phyloP scores from a whole-genome alignment of 2,888 invertebrate species.

The Acheta domesticus region DNA sequence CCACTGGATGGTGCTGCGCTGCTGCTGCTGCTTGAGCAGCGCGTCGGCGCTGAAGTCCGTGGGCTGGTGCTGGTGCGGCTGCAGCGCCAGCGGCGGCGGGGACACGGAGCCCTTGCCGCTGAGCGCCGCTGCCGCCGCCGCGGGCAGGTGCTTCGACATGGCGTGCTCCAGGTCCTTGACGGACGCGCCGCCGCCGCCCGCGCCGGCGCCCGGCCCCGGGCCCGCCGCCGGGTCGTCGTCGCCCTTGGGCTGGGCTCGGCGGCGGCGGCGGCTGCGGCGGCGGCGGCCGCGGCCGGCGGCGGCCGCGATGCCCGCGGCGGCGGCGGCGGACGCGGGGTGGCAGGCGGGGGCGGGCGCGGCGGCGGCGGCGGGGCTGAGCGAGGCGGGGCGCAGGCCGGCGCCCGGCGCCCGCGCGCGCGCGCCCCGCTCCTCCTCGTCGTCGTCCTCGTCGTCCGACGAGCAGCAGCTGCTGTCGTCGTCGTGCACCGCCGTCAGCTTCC shows the following conservation, averaged over 20 bases:
- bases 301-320: constrained; percentile 51
- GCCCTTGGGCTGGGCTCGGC: not conserved
- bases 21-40: constrained; percentile 74
- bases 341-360: constrained; percentile 67
- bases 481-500: constrained; percentile 52
- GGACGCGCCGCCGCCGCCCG: constrained; percentile 51
- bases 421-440: constrained; percentile 44
- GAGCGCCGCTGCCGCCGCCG: constrained; percentile 53
- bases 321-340: constrained; percentile 92
- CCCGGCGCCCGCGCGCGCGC: constrained; percentile 47
- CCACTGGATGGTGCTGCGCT: constrained; percentile 86
- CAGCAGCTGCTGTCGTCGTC: constrained; percentile 50
- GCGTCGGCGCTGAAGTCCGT: constrained; percentile 88
- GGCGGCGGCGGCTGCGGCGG: constrained; percentile 55
- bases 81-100: constrained; percentile 51
- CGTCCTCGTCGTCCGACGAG: constrained; percentile 54
- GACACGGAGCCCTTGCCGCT: constrained; percentile 39
- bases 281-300: constrained; percentile 49
- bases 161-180: constrained; percentile 93
- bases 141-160: constrained; percentile 90
- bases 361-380: constrained; percentile 54
- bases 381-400: constrained; percentile 45
- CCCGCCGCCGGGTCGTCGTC: not conserved
- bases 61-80: constrained; percentile 58
- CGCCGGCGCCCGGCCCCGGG: constrained; percentile 23